Percentiles rank a stretch among this genome's conserved stretches.
Evolutionary conservation across 2,797 vertebrate genomes (phyloP).

Genomic region (Acanthiza pusilla): DNA sequence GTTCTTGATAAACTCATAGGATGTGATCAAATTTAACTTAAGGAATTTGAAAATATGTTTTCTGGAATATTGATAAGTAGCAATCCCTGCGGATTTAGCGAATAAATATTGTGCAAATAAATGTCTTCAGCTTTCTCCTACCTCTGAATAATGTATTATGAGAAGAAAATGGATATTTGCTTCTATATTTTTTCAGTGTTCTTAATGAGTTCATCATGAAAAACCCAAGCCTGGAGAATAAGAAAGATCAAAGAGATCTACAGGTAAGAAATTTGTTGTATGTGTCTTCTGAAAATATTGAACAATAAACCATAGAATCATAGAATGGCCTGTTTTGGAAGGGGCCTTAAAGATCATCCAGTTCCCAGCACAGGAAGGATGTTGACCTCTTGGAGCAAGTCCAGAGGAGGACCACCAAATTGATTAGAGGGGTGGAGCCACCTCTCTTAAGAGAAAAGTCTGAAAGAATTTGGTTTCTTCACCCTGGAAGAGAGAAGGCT

Average conservation of each 20-base stretch:
- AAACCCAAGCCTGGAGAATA: constrained; percentile 95
- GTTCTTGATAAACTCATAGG: neutral
- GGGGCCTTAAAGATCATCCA: neutral
- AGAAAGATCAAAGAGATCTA: constrained; percentile 97
- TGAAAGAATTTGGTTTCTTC: neutral
- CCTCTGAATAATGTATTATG: neutral
- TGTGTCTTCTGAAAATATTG: neutral
- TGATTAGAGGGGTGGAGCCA: neutral
- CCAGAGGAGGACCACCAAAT: neutral
- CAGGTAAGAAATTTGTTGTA: constrained; percentile 79
- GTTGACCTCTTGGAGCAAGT: neutral
- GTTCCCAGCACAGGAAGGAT: neutral
- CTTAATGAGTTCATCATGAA: constrained; percentile 99
- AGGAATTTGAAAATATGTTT: neutral
- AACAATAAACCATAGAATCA: neutral
- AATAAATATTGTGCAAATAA: neutral
- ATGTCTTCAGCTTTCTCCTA: neutral
- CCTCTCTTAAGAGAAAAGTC: neutral
- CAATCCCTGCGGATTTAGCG: neutral
- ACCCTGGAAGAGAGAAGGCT: neutral
- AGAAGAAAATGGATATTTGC: neutral
- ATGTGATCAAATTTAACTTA: neutral
- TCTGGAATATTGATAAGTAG: neutral
- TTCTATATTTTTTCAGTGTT: constrained; percentile 71
- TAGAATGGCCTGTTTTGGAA: neutral